Conservation (phyloP, 2,888 invertebrate genomes). For the Zelleria hepariella region DNA sequence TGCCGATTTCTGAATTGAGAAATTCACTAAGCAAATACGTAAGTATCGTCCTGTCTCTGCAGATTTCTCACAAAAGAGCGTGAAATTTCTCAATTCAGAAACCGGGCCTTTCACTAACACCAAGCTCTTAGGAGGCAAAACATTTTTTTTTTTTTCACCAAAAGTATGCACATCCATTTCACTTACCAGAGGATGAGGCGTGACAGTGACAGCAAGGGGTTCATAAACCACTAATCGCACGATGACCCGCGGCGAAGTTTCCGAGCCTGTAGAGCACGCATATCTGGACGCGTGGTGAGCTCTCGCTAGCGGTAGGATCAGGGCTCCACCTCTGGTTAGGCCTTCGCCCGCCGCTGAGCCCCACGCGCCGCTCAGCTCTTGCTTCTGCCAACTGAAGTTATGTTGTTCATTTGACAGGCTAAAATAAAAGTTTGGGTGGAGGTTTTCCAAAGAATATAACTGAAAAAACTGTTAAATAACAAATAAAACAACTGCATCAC, state of each 20-base stretch:
- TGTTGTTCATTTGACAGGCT: not conserved
- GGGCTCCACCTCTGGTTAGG: constrained; percentile 42
- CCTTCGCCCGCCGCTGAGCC: constrained; percentile 41
- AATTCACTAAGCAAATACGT: too few relatives aligned
- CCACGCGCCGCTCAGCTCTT: constrained; percentile 54
- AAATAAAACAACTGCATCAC: too few relatives aligned
- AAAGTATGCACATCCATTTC: too few relatives aligned
- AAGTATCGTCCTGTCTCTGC: too few relatives aligned
- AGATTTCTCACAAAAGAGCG: too few relatives aligned
- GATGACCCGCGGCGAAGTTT: constrained; percentile 75
- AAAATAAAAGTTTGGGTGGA: too few relatives aligned
- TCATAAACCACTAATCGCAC: constrained; percentile 77
- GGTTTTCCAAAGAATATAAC: not conserved
- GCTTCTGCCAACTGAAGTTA: constrained; percentile 54
- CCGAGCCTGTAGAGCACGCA: constrained; percentile 79
- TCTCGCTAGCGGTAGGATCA: constrained; percentile 70
- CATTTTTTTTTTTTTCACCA: too few relatives aligned
- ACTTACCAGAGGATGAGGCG: constrained; percentile 76
- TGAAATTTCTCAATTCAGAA: too few relatives aligned
- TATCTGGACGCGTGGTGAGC: constrained; percentile 78
- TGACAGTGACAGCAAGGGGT: constrained; percentile 75
- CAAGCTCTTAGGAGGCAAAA: too few relatives aligned
- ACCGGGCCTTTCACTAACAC: too few relatives aligned
- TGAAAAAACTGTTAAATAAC: not conserved
- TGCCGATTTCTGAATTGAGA: too few relatives aligned